Base-by-base conservation (phyloP, 1,140 invertebrate genomes). In the Acyrthosiphon pisum region DNA sequence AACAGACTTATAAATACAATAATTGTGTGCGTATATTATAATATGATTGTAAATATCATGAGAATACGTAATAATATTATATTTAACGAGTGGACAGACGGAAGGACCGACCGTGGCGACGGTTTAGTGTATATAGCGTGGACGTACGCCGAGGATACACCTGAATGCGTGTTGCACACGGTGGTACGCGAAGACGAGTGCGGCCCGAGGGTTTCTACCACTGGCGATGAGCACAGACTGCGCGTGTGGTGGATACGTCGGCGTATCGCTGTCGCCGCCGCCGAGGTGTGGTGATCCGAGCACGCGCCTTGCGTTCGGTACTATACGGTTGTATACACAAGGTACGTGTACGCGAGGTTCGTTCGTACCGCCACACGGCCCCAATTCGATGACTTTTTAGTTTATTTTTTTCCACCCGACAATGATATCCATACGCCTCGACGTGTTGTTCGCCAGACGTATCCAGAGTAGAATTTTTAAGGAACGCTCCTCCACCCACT, bases 201-300 rank as follows among this genome's bases (percentile, higher is more conserved):
- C 48, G 87, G n/a, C 48, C 35, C 48, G 87, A 37, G 48, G 87
- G 87, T 89, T 50, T 89, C 87, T 35, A 37, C 22, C 84, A 30
- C 48, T 35, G 46, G 48, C 87, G 87, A 20, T 48, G 48, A 1
- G 87, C 87, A 26, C 87, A n/a, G 87, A 89, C 87, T 89, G 87
- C 46, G 87, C 46, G 48, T 50, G 18, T 8, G 48, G n/a, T 8
- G 37, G 35, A 89, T 22, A n/a, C 87, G 48, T 53, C 30, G 87
- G 87, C 87, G 50, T 56, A 53, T 89, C 53, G 35, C 87, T 37
- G 48, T 30, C n/a, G 48, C 48, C 30, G 18, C 48, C 87, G 87
- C 18, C 86, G 86, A 26, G 87, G 87, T 87, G 44, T 87, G 86
- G 86, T 48, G 86, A 87, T 87, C 86, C 48, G 87, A 89, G 87